Evolutionary conservation across 2,797 vertebrate species (phyloP).

Genomic region (Perodicticus potto): DNA sequence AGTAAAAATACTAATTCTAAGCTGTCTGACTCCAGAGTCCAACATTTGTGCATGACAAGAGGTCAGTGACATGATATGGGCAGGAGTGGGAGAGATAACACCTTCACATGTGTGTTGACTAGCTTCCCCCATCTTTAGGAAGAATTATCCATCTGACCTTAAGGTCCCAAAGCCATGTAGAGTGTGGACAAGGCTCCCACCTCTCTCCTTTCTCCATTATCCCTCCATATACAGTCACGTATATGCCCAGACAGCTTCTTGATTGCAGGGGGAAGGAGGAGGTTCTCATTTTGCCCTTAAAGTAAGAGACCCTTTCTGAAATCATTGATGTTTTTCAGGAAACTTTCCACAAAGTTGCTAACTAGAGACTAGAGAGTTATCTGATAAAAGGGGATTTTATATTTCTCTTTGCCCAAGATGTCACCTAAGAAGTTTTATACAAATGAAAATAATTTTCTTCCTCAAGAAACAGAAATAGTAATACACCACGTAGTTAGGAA

Average conservation of each 20-base stretch:
- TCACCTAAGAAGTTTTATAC: neutral
- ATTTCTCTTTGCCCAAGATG: neutral
- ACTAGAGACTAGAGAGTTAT: neutral
- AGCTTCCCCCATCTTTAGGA: neutral
- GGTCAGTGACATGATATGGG: neutral
- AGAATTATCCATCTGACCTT: neutral
- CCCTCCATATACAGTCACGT: neutral
- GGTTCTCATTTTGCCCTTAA: constrained; percentile 29
- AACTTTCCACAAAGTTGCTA: neutral
- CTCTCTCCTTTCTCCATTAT: neutral
- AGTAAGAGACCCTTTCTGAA: neutral
- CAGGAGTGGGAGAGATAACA: neutral
- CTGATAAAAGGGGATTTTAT: neutral
- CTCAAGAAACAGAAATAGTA: constrained; percentile 50
- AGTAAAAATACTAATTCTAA: neutral
- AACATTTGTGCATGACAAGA: neutral
- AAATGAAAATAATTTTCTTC: constrained; percentile 49
- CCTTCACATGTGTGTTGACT: neutral
- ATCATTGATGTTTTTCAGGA: neutral
- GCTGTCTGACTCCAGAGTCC: neutral
- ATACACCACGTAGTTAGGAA: constrained; percentile 24
- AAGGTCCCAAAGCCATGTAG: neutral
- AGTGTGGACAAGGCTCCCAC: neutral
- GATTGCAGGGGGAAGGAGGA: neutral
- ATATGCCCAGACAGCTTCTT: neutral